Percentiles rank a stretch among this genome's conserved stretches.
Conservation (phyloP, 2,113 vertebrate species). For the Poeciliopsis occidentalis region DNA sequence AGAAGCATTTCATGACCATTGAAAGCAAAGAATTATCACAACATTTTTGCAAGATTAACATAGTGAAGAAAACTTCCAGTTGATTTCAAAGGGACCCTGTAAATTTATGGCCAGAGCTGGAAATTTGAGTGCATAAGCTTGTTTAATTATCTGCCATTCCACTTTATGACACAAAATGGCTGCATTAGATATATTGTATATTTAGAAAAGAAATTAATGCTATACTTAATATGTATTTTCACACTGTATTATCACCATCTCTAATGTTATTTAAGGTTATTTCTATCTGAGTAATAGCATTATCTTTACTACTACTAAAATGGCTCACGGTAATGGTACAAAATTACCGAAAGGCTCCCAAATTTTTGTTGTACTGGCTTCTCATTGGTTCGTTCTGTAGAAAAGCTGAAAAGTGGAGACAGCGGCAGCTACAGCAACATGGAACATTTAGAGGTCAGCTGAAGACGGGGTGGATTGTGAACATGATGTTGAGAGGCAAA, state of each 20-base stretch:
- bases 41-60: too few relatives aligned
- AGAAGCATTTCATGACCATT: too few relatives aligned
- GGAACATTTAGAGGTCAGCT: constrained; percentile 60
- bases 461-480: constrained; percentile 44
- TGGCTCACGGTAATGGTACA: constrained; percentile 5
- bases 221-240: not conserved
- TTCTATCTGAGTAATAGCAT: not conserved
- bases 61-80: too few relatives aligned
- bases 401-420: constrained; percentile 65
- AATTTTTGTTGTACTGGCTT: not conserved
- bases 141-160: too few relatives aligned
- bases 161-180: too few relatives aligned
- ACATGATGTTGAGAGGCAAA: constrained; percentile 48
- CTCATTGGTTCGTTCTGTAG: constrained; percentile 18
- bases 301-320: constrained; percentile 3
- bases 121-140: too few relatives aligned
- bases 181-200: too few relatives aligned
- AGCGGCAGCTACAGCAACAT: not conserved
- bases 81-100: too few relatives aligned
- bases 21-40: too few relatives aligned
- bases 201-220: too few relatives aligned
- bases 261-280: not conserved
- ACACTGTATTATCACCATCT: not conserved
- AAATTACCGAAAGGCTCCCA: not conserved
- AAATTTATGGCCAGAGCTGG: too few relatives aligned